These are phyloP conservation scores for Drosophila athabasca DNA, from an alignment of 1,140 invertebrate genomes.

Conservation along the genomic window DNA sequence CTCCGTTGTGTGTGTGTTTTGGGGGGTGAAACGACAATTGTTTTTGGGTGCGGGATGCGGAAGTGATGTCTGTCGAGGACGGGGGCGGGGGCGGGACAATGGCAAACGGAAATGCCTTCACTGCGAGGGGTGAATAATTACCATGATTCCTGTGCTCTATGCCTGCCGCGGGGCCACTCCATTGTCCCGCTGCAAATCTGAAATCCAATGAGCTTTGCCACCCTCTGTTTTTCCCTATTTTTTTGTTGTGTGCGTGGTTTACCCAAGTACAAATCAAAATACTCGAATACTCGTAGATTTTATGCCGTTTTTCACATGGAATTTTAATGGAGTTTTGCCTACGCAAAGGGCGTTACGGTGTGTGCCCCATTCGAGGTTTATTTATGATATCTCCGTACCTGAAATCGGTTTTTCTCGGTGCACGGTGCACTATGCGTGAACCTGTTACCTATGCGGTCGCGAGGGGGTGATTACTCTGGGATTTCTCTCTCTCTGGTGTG, in stretches of 20 bases:
- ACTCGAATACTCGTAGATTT: constrained; percentile 11
- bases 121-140: constrained; percentile 74
- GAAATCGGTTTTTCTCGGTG: constrained; percentile 29
- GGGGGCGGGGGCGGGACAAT: constrained; percentile 24
- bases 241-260: neutral
- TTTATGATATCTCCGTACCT: constrained; percentile 12
- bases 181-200: constrained; percentile 18
- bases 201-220: constrained; percentile 16
- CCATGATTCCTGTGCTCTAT: constrained; percentile 37
- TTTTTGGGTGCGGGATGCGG: constrained; percentile 55
- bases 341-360: constrained; percentile 65
- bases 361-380: constrained; percentile 23
- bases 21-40: constrained; percentile 28
- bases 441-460: constrained; percentile 26
- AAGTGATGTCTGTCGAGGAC: constrained; percentile 12
- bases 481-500: constrained; percentile 19
- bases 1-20: neutral
- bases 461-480: neutral
- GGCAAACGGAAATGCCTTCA: constrained; percentile 70
- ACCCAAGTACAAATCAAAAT: constrained; percentile 40
- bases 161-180: constrained; percentile 8
- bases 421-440: constrained; percentile 57
- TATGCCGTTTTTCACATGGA: constrained; percentile 57
- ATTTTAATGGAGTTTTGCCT: constrained; percentile 54
- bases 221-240: neutral